Percentiles rank a stretch among this genome's conserved stretches.
Conservation (phyloP, 2,113 vertebrate genomes). For the Pluvianellus socialis region DNA sequence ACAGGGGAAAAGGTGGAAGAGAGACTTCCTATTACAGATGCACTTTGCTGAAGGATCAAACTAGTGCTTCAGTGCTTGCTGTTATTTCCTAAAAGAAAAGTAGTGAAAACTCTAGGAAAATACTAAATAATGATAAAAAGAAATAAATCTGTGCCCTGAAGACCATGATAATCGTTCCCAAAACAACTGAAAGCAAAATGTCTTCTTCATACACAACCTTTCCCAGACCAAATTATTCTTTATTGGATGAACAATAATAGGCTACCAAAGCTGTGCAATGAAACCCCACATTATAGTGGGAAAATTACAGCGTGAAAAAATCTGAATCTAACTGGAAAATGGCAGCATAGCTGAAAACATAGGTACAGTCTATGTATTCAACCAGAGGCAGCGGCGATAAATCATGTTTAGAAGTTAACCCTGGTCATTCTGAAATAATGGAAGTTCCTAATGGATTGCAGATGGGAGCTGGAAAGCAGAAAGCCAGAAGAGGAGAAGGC, state of each 20-base stretch:
- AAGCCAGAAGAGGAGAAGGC: background rate
- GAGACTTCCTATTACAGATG: background rate
- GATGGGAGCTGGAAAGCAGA: background rate
- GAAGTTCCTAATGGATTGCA: background rate
- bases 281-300: background rate
- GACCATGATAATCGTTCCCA: background rate
- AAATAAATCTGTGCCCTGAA: background rate
- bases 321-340: background rate
- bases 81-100: background rate
- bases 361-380: background rate
- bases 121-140: background rate
- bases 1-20: rapidly evolving
- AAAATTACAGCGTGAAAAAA: background rate
- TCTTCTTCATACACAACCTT: background rate
- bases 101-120: background rate
- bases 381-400: background rate
- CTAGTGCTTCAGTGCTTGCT: background rate
- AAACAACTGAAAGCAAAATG: background rate
- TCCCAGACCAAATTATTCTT: background rate
- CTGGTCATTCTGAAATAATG: background rate
- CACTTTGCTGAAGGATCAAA: background rate
- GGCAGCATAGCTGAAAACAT: background rate
- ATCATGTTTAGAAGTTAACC: constrained; percentile 20
- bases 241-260: background rate
- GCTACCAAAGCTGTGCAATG: background rate